Evolutionary conservation across 1,140 invertebrate genomes (phyloP).

Genomic region (Trypoxylus dichotomus): DNA sequence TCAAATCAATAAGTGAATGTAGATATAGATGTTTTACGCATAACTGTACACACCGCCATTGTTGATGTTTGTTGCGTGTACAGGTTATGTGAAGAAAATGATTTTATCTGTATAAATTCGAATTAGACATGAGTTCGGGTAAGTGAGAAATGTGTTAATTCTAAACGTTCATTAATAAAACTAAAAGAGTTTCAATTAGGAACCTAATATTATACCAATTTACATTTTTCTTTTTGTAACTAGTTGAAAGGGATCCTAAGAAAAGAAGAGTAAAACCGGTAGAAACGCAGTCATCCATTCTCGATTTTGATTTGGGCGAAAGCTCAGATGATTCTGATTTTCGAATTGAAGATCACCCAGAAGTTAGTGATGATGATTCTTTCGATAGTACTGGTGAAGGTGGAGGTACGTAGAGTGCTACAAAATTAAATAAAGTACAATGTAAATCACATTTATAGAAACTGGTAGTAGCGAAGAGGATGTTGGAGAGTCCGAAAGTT

Average conservation of each 20-base stretch:
- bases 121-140: slow-evolving; percentile 22
- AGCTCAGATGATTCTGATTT: slow-evolving; percentile 96
- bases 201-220: not conserved
- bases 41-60: slow-evolving; percentile 22
- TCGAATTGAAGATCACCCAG: slow-evolving; percentile 83
- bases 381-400: slow-evolving; percentile 60
- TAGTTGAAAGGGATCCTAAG: slow-evolving; percentile 81
- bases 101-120: not conserved
- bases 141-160: not conserved
- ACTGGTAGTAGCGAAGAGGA: slow-evolving; percentile 50
- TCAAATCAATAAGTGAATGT: slow-evolving; percentile 24
- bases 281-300: slow-evolving; percentile 70
- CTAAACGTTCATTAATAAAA: not conserved
- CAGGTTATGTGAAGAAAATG: slow-evolving; percentile 21
- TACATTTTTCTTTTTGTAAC: slow-evolving; percentile 42
- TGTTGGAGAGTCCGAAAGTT: slow-evolving; percentile 52
- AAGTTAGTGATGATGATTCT: slow-evolving; percentile 71
- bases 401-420: slow-evolving; percentile 32
- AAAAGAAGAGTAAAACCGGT: slow-evolving; percentile 85
- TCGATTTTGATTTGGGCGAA: slow-evolving; percentile 86
- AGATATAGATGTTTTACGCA: slow-evolving; percentile 7
- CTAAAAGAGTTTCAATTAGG: not conserved
- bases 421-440: not conserved
- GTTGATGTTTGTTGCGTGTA: slow-evolving; percentile 20
- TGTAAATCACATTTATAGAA: slow-evolving; percentile 38